Conservation (phyloP, 2,888 invertebrate genomes). For the Drosophila longiperda region DNA sequence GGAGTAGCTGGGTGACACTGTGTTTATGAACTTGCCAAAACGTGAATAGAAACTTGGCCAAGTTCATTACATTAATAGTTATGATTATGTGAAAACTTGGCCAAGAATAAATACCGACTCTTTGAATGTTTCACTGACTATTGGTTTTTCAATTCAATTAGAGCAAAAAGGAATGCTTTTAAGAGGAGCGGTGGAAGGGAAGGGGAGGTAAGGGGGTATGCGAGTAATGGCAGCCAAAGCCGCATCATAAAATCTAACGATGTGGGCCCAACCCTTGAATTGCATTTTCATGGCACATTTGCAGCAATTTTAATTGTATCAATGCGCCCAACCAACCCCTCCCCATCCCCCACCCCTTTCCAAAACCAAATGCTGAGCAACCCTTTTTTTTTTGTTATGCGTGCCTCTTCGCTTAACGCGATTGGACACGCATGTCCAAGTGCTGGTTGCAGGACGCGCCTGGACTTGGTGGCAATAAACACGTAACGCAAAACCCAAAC, state of each 20-base stretch:
- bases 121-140: conserved; percentile 20
- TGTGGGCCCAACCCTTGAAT: conserved; percentile 71
- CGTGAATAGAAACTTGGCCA: conserved; percentile 37
- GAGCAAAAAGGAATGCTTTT: conserved; percentile 31
- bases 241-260: conserved; percentile 77
- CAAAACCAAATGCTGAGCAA: conserved; percentile 35
- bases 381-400: conserved; percentile 53
- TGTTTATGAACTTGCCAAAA: conserved; percentile 59
- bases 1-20: conserved; percentile 3
- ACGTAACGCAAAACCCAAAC: conserved; percentile 65
- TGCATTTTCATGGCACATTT: conserved; percentile 76
- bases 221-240: conserved; percentile 35
- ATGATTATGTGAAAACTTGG: conserved; percentile 26
- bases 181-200: not conserved
- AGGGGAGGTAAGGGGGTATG: not conserved
- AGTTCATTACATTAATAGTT: conserved; percentile 8
- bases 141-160: conserved; percentile 62
- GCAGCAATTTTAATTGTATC: conserved; percentile 77
- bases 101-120: conserved; percentile 25
- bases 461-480: conserved; percentile 65
- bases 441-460: conserved; percentile 11
- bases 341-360: not conserved
- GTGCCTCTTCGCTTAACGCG: conserved; percentile 60
- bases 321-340: conserved; percentile 42
- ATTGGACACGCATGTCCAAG: conserved; percentile 83